These are phyloP conservation scores for Peromyscus attwateri DNA, from an alignment of 2,797 vertebrate species.

Conservation along the genomic window DNA sequence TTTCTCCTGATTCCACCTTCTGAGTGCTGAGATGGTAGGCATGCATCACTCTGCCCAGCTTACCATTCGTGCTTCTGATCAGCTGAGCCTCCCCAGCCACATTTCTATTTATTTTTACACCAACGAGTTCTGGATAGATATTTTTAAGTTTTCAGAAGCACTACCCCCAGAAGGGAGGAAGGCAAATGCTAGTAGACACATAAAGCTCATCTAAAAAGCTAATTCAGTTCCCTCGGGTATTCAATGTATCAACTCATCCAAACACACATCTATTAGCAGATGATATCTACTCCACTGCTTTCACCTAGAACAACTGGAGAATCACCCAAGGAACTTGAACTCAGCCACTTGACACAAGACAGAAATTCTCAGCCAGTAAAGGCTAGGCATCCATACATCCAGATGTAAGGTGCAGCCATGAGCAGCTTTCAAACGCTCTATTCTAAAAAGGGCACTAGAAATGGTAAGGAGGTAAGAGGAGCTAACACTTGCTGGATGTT, in stretches of 20 bases:
- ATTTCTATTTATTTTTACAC: background rate
- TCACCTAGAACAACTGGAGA: background rate
- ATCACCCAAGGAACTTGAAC: background rate
- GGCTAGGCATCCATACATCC: background rate
- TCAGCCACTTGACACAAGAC: background rate
- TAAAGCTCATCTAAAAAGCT: background rate
- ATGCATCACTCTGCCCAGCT: background rate
- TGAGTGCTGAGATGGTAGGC: background rate
- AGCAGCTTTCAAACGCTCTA: background rate
- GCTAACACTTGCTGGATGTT: background rate
- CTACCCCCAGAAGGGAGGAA: background rate
- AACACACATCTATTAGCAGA: background rate
- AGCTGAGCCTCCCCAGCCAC: background rate
- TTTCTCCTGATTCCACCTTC: background rate
- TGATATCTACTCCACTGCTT: too few relatives aligned
- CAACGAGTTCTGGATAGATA: background rate
- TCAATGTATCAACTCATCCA: background rate
- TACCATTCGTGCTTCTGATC: background rate
- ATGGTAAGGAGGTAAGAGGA: background rate
- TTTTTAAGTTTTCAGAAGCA: conserved; percentile 19
- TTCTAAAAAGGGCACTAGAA: background rate
- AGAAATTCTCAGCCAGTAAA: background rate
- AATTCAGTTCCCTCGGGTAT: background rate
- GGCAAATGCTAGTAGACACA: background rate
- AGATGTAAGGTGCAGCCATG: background rate